Conservation (phyloP, 2,888 invertebrate species). For the Folsomia manolachei region DNA sequence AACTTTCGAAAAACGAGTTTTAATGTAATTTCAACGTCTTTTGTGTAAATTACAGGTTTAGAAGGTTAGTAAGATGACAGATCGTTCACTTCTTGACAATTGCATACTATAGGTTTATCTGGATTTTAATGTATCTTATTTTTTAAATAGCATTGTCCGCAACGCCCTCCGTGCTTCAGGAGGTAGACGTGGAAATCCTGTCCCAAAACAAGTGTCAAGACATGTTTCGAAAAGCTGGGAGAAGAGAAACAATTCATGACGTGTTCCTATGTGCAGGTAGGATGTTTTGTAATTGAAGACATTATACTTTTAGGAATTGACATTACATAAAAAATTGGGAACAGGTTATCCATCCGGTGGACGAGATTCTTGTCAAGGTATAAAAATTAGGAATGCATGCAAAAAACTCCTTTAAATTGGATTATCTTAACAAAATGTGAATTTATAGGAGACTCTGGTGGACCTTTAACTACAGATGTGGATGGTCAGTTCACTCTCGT, state of each 20-base stretch:
- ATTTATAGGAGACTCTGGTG: constrained; percentile 53
- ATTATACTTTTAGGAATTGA: neutral
- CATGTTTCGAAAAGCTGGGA: constrained; percentile 86
- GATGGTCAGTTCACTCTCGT: constrained; percentile 83
- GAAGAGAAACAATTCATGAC: constrained; percentile 87
- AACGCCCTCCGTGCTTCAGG: constrained; percentile 74
- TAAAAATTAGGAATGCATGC: constrained; percentile 3
- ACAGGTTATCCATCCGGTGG: constrained; percentile 79
- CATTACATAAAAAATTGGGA: neutral
- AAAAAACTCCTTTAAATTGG: neutral
- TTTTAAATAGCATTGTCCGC: constrained; percentile 56
- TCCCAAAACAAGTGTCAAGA: constrained; percentile 86
- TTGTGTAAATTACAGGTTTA: constrained; percentile 15
- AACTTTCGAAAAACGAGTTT: neutral
- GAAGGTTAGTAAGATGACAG: constrained; percentile 21
- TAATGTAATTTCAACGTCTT: constrained; percentile 11
- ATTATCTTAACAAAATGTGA: neutral
- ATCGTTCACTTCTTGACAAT: neutral
- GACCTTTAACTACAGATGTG: constrained; percentile 79
- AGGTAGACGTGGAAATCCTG: constrained; percentile 64
- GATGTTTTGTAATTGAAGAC: no score
- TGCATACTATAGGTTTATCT: neutral
- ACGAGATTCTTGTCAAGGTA: constrained; percentile 62
- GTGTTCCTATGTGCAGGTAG: constrained; percentile 83
- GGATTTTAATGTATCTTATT: neutral